Evolutionary conservation across 2,797 vertebrate genomes (phyloP), one percentile per base, ranked within the genome.

Genomic region (Enteromius treurensis): DNA sequence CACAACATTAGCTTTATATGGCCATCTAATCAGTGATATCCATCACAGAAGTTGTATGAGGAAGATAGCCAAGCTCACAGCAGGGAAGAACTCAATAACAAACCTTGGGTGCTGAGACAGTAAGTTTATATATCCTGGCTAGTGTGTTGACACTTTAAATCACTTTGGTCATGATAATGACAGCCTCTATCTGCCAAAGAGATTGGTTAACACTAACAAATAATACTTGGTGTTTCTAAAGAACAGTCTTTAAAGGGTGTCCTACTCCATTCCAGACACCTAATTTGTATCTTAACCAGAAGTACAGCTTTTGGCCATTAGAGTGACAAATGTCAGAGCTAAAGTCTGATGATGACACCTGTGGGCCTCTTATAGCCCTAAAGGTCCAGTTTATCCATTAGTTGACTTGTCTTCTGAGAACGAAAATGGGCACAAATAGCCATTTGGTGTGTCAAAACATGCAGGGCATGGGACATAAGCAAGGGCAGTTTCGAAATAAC

Each of bases 141-240:
- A 71, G 75, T 81, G 78, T 87, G 83, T 88, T 89, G 79, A 90
- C 80, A 85, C 80, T 88, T 81, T n/a, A 84, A 90, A 90, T 90
- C 47, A 86, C 81, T 87, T 86, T 85, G 88, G 91, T 91, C 88
- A 89, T 89, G 88, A 89, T 90, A 90, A 91, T 88, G 85, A 91
- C 45, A 70, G 82, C 75, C 77, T 91, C 51, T 60, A 81, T 89
- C 85, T 92, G 88, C 91, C 90, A 91, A 85, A 89, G 82, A 71
- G 40, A 85, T 89, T 87, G 87, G 84, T 92, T 90, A 92, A 91
- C 87, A 90, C 82, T 89, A 90, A 92, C 90, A 91, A 73, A 88
- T 92, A 90, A 91, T 87, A 91, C 60, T 78, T 91, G 88, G 77
- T 91, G 89, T 91, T 92, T 93, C 90, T 91, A 80, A 82, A 87